Conservation (phyloP, 1,140 invertebrate genomes). For the Drosophila mauritiana region DNA sequence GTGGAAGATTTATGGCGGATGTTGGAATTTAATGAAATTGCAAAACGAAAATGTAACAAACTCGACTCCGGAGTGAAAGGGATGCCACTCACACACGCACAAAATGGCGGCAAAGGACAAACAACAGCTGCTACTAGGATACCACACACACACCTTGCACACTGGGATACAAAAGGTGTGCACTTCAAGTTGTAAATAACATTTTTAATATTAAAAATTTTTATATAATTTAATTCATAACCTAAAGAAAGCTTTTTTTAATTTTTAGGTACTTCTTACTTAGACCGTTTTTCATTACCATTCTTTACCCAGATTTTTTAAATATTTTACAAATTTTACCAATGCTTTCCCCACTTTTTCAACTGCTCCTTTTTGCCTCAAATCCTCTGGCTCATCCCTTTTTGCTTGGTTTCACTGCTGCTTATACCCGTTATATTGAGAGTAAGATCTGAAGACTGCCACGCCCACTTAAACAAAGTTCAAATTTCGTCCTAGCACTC, state of each 20-base stretch:
- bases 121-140: constrained; percentile 73
- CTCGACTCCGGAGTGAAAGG: constrained; percentile 35
- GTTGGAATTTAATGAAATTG: constrained; percentile 84
- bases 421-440: neutral
- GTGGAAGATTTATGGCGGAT: constrained; percentile 84
- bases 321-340: too few species aligned
- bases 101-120: constrained; percentile 82
- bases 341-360: neutral
- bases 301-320: too few species aligned
- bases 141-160: constrained; percentile 18
- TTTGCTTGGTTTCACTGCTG: constrained; percentile 18
- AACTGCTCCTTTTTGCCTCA: constrained; percentile 34
- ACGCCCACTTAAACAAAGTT: too few species aligned
- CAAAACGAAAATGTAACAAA: constrained; percentile 84
- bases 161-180: neutral
- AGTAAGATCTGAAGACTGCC: too few species aligned
- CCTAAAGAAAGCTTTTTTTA: too few species aligned
- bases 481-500: too few species aligned
- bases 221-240: too few species aligned
- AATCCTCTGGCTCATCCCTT: constrained; percentile 30
- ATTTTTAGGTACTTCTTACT: too few species aligned
- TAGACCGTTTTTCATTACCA: too few species aligned
- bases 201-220: too few species aligned
- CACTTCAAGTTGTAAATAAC: too few species aligned
- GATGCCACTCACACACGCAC: constrained; percentile 54